Conservation (phyloP, 2,113 vertebrate genomes). For the Oryzias celebensis region DNA sequence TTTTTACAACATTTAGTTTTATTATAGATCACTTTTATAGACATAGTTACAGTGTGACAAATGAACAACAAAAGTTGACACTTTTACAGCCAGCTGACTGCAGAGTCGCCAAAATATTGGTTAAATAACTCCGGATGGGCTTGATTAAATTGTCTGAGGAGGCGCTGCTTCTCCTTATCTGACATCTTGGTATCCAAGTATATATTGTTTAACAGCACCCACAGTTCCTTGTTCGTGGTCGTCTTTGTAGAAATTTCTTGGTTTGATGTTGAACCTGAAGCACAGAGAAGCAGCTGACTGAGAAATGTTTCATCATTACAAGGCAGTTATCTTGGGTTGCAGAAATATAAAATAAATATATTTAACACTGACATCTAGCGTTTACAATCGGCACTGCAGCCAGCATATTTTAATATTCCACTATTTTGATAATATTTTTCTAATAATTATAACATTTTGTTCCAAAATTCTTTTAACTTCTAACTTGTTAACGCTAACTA, state of each 20-base stretch:
- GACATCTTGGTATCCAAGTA: conserved; percentile 85
- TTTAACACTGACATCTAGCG: too few species aligned
- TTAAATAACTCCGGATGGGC: conserved; percentile 89
- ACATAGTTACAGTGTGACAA: not conserved
- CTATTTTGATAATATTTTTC: too few species aligned
- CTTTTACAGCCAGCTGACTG: conserved; percentile 1
- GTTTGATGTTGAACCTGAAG: conserved; percentile 80
- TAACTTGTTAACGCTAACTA: too few species aligned
- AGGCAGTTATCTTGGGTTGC: not conserved
- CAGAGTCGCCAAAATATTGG: conserved; percentile 86
- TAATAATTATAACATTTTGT: too few species aligned
- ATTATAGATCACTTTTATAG: not conserved
- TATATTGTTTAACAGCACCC: conserved; percentile 83
- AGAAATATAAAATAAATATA: too few species aligned
- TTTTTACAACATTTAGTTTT: too few species aligned
- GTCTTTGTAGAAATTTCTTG: conserved; percentile 76
- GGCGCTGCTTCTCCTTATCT: conserved; percentile 84
- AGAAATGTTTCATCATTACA: not conserved
- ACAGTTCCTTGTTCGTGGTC: conserved; percentile 83
- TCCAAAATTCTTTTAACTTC: too few species aligned
- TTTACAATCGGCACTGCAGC: too few species aligned
- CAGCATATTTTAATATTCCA: too few species aligned
- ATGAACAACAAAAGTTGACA: not conserved
- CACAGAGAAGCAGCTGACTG: not conserved
- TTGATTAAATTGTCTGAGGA: conserved; percentile 85